Evolutionary conservation across 2,113 vertebrate species (phyloP).

Genomic region (Varanus salvator): DNA sequence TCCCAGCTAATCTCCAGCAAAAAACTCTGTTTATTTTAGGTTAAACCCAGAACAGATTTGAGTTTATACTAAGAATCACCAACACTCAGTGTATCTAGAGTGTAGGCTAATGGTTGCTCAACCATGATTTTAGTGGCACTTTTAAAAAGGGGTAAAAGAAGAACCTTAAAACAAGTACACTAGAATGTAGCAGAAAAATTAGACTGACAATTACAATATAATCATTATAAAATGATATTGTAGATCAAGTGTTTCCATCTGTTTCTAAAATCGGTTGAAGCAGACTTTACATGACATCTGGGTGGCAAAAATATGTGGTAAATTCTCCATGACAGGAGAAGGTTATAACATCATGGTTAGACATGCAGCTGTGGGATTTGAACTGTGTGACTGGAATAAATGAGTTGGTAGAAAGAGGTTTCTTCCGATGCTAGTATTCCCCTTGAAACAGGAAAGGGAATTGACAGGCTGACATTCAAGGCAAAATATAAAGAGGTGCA

Average conservation of each 20-base stretch:
- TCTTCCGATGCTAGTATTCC: background rate
- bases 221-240: background rate
- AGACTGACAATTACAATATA: background rate
- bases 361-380: background rate
- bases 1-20: too few relatives aligned
- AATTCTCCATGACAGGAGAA: slow-evolving; percentile 23
- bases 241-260: slow-evolving; percentile 28
- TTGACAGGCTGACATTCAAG: slow-evolving; percentile 2
- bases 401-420: slow-evolving; percentile 13
- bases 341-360: background rate
- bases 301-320: slow-evolving; percentile 32
- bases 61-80: background rate
- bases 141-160: background rate
- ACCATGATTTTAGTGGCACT: background rate
- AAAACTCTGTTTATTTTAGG: background rate
- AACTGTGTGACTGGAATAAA: background rate
- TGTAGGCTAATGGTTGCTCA: background rate
- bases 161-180: background rate
- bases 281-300: background rate
- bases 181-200: background rate
- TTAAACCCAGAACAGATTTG: background rate
- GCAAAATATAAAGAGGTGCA: slow-evolving; percentile 19
- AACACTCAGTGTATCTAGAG: background rate
- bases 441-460: slow-evolving; percentile 26
- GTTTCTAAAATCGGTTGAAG: background rate